A percentile compares a stretch with the other conserved stretches of the same genome.
phyloP scores from a whole-genome alignment of 2,113 vertebrate genomes.

The Sminthopsis crassicaudata region DNA sequence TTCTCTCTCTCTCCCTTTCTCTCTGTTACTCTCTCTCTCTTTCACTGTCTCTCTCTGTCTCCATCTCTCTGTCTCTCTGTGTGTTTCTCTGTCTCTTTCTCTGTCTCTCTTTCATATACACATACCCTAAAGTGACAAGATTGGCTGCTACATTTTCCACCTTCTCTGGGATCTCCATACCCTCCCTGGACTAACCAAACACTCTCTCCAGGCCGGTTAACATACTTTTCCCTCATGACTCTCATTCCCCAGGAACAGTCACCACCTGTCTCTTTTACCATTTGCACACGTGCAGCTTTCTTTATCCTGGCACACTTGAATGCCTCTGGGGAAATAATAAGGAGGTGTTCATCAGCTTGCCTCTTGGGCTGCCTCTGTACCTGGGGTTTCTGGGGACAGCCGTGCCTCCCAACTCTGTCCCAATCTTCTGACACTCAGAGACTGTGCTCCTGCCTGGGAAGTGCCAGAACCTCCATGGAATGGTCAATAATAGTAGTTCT shows the following conservation, averaged over 20 bases:
- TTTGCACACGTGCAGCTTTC: not conserved
- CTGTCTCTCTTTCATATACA: not conserved
- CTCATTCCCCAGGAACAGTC: not conserved
- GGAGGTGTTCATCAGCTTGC: not conserved
- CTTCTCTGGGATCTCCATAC: not conserved
- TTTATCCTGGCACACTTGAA: not conserved
- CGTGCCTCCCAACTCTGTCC: not conserved
- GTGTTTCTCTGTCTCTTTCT: too few relatives aligned
- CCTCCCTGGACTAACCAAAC: not conserved
- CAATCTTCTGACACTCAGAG: not conserved
- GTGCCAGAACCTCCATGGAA: not conserved
- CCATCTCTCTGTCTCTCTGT: too few relatives aligned
- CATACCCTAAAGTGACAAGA: not conserved
- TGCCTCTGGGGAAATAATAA: too few relatives aligned
- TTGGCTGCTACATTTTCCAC: not conserved
- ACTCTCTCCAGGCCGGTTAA: not conserved
- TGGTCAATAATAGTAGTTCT: not conserved
- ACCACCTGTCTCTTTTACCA: not conserved
- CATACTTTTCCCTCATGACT: not conserved
- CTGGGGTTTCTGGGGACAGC: not conserved
- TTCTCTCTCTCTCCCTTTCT: too few relatives aligned
- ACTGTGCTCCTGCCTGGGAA: conserved; percentile 45
- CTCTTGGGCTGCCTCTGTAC: not conserved
- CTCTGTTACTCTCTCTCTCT: too few relatives aligned
- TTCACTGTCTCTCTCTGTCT: too few relatives aligned